Evolutionary conservation across 92 coral and sea anemone species (phyloP).

Genomic region (Pocillopora meandrina): DNA sequence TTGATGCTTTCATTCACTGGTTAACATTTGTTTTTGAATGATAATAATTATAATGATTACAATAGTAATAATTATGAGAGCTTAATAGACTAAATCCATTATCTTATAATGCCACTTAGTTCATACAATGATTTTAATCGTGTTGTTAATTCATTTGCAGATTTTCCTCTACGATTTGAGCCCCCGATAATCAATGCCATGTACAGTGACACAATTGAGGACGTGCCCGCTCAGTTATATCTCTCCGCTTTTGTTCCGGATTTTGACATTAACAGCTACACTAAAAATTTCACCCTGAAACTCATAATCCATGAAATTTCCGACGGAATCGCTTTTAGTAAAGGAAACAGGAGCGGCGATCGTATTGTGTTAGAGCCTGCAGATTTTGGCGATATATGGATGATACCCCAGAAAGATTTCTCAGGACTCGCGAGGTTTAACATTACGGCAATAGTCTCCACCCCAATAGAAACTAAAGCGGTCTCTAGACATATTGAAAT

Average conservation of each 20-base stretch:
- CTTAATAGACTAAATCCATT: background rate
- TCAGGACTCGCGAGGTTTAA: conserved; percentile 49
- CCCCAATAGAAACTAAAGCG: conserved; percentile 21
- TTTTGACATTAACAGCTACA: conserved; percentile 11
- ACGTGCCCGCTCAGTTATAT: conserved; percentile 42
- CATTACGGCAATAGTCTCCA: conserved; percentile 35
- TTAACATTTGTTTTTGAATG: no score
- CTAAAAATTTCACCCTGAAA: conserved; percentile 20
- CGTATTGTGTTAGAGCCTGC: conserved; percentile 17
- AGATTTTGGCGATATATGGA: conserved; percentile 59
- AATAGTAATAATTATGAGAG: no score
- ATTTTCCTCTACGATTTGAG: conserved; percentile 48
- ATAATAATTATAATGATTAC: no score
- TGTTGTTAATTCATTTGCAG: conserved; percentile 18
- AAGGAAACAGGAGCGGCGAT: conserved; percentile 45
- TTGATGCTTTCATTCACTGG: no score
- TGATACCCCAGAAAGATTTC: conserved; percentile 50
- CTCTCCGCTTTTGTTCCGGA: conserved; percentile 58
- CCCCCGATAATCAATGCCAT: conserved; percentile 45
- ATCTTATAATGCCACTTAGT: background rate
- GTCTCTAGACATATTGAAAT: conserved; percentile 17
- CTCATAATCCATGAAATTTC: conserved; percentile 55
- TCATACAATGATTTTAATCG: background rate
- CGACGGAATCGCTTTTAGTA: conserved; percentile 38
- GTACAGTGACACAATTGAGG: conserved; percentile 60